These are phyloP conservation scores for Drosophila asahinai DNA, from an alignment of 1,140 invertebrate genomes.

Conservation along the genomic window DNA sequence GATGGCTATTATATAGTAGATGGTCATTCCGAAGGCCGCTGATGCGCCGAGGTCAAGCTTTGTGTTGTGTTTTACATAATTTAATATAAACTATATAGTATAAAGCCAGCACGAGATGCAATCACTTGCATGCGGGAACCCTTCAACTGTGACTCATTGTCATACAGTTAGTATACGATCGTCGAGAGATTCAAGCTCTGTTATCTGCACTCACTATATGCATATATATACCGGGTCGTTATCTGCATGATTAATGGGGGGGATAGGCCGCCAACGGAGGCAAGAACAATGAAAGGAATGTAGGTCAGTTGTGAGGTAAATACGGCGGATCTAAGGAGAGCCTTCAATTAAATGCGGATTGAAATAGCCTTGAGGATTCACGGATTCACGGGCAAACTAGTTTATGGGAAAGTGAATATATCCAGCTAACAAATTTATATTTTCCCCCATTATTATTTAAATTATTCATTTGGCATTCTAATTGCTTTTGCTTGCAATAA, in stretches of 20 bases:
- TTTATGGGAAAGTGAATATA: neutral
- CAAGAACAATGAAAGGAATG: slow-evolving; percentile 17
- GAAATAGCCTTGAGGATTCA: slow-evolving; percentile 15
- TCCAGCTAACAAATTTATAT: neutral
- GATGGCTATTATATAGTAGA: slow-evolving; percentile 1
- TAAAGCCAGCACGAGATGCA: slow-evolving; percentile 29
- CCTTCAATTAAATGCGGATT: slow-evolving; percentile 14
- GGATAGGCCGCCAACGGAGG: slow-evolving; percentile 1
- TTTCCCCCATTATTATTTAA: neutral
- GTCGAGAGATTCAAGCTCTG: slow-evolving; percentile 6
- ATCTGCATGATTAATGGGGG: slow-evolving; percentile 31
- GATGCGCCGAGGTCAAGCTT: slow-evolving; percentile 17
- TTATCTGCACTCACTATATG: slow-evolving; percentile 5
- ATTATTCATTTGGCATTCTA: slow-evolving; percentile 6
- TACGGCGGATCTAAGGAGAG: slow-evolving; percentile 8
- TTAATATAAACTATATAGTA: slow-evolving; percentile 2
- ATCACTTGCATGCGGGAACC: slow-evolving; percentile 16
- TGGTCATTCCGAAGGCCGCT: slow-evolving; percentile 27
- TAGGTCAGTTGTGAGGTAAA: slow-evolving; percentile 25
- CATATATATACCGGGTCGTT: neutral
- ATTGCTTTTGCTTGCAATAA: neutral
- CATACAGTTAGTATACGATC: slow-evolving; percentile 4
- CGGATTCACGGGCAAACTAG: neutral
- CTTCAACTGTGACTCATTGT: slow-evolving; percentile 11
- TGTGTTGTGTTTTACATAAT: neutral